Evolutionary conservation across 2,888 invertebrate genomes (phyloP), one percentile per base, ranked within the genome.

Genomic region (Hofmannophila pseudospretella): DNA sequence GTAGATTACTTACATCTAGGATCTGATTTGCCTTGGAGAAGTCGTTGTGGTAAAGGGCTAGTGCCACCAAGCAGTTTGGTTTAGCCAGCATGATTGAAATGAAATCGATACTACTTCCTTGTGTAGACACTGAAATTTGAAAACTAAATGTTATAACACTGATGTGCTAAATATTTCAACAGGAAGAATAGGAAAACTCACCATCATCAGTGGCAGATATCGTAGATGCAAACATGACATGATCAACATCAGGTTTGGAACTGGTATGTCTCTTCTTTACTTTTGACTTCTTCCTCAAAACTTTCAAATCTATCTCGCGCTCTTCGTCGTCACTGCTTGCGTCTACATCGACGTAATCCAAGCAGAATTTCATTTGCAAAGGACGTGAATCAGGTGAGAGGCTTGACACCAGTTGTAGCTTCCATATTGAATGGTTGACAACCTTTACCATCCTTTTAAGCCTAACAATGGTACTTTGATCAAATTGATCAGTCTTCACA

Each of bases 1-100:
- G n/a, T 28, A 19, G 25, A 34, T 35, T 19, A 63, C 78, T 86
- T 82, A 95, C 96, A 91, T 94, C 90, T 51, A 95, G 90, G 42
- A 96, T 94, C 77, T 94, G 91, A 55, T 91, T 90, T 0, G 94
- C 94, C 75, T 93, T 92, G 4, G 89, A 88, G 48, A 92, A 91
- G 63, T 94, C 92, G 39, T 90, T 90, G 42, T 91, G 90, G 54
- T 93, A 91, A 27, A 96, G 80, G 28, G 94, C 94, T 64, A 93
- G 87, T 25, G 92, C 89, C n/a, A 95, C 90, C 29, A 96, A 78
- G 46, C 92, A 91, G 47, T 92, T 91, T 0, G 93, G 92, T 19
- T 93, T 90, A 5, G 94, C 91, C 35, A 96, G 66, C 94, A 96
- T 92, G 34, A 90, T 89, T 28, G 89, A 88, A 35, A 92, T 78